Evolutionary conservation across 37 sponge, comb jelly and placozoan species (phyloP).

Genomic region (Haliclona indistincta): DNA sequence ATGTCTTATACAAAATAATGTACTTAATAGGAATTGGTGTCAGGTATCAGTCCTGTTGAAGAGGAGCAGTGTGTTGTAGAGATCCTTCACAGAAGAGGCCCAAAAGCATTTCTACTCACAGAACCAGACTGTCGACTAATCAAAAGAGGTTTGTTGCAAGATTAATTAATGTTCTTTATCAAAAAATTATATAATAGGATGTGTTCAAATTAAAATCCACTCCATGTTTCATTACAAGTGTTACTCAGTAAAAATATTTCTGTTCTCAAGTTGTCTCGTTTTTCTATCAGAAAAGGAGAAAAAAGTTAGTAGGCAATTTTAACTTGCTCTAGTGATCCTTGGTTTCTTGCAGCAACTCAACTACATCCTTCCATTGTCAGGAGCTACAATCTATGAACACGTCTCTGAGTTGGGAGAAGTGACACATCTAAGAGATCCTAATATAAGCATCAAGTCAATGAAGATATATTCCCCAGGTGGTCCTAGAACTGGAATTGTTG

Average conservation of each 20-base stretch:
- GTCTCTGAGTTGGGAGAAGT: constrained; percentile 49
- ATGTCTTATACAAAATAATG: no score
- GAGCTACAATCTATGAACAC: constrained; percentile 65
- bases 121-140: constrained; percentile 37
- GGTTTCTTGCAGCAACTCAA: constrained; percentile 3
- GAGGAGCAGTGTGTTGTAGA: constrained; percentile 17
- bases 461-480: constrained; percentile 70
- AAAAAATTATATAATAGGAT: no score
- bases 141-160: constrained; percentile 21
- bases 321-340: not conserved
- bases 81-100: constrained; percentile 28
- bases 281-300: no score
- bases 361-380: constrained; percentile 52
- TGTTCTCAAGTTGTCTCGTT: no score
- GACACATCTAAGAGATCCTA: constrained; percentile 31
- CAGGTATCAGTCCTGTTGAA: constrained; percentile 7
- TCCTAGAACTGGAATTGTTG: constrained; percentile 46
- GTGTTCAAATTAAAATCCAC: no score
- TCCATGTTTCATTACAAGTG: no score
- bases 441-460: constrained; percentile 38
- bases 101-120: constrained; percentile 29
- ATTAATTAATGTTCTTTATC: no score
- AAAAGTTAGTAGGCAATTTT: not conserved
- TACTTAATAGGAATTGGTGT: constrained; percentile 13
- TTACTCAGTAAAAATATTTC: no score